These are phyloP conservation scores for Campaea margaritaria DNA, from an alignment of 2,888 invertebrate genomes.

Conservation along the genomic window DNA sequence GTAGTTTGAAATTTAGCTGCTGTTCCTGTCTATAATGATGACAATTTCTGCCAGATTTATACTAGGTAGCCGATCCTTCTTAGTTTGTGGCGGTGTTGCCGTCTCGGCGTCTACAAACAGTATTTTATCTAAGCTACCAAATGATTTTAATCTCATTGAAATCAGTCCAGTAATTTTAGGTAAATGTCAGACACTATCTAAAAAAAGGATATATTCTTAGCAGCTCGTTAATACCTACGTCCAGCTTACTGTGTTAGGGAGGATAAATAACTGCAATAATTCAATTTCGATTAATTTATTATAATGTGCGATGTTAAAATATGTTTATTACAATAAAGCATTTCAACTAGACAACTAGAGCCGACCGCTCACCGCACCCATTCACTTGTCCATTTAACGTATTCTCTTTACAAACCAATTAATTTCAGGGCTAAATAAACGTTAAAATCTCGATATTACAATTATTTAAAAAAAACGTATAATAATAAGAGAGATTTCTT, in stretches of 20 bases:
- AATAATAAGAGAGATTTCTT: conserved; percentile 69
- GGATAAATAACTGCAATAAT: conserved; percentile 52
- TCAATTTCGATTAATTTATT: conserved; percentile 85
- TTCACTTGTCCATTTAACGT: conserved; percentile 64
- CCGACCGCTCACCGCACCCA: conserved; percentile 58
- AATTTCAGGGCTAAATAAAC: conserved; percentile 60
- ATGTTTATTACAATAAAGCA: conserved; percentile 83
- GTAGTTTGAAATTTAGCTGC: conserved; percentile 7
- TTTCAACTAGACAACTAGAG: conserved; percentile 69
- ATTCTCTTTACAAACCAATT: conserved; percentile 68
- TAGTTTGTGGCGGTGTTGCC: too few species aligned
- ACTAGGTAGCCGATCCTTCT: too few species aligned
- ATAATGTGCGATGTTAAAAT: conserved; percentile 86
- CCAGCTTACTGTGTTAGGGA: not conserved
- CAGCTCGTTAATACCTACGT: too few species aligned
- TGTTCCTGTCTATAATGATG: too few species aligned
- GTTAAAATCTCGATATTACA: conserved; percentile 63
- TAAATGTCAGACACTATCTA: too few species aligned
- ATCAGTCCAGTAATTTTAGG: too few species aligned
- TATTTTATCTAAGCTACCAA: too few species aligned
- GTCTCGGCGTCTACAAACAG: too few species aligned
- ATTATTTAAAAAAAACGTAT: conserved; percentile 55
- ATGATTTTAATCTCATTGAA: too few species aligned
- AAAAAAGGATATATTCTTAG: too few species aligned
- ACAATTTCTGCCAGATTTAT: too few species aligned